Conservation (phyloP, 2,113 vertebrate species). For the Trematocara variabile region DNA sequence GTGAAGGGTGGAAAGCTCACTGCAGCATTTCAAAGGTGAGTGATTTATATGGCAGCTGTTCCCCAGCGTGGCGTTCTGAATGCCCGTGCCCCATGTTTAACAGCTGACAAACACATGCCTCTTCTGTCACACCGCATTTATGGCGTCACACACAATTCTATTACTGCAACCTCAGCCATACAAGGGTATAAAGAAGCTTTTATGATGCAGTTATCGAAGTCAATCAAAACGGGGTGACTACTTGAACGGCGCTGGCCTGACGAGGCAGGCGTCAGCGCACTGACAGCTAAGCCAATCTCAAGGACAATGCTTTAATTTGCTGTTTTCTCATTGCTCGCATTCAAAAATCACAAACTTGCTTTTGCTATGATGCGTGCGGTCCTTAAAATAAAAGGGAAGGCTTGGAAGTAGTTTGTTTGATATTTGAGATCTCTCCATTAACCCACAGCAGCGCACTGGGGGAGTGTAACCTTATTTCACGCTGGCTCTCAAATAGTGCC, state of each 20-base stretch:
- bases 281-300: neutral
- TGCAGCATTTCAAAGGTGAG: slow-evolving; percentile 60
- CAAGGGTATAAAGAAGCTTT: slow-evolving; percentile 50
- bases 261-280: neutral
- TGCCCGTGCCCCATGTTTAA: slow-evolving; percentile 45
- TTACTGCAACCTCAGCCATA: slow-evolving; percentile 54
- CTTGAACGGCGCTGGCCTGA: neutral
- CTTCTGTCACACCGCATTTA: slow-evolving; percentile 64
- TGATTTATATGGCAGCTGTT: slow-evolving; percentile 74
- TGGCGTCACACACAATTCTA: slow-evolving; percentile 61
- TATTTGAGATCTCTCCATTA: slow-evolving; percentile 66
- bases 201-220: slow-evolving; percentile 51
- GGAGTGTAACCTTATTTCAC: slow-evolving; percentile 69
- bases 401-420: slow-evolving; percentile 48
- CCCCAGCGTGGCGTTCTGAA: slow-evolving; percentile 40
- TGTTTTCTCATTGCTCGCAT: neutral
- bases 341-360: neutral
- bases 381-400: neutral
- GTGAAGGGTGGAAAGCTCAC: slow-evolving; percentile 23
- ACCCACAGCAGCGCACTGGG: slow-evolving; percentile 52
- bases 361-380: neutral
- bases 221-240: slow-evolving; percentile 28
- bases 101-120: slow-evolving; percentile 70
- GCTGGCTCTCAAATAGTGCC: slow-evolving; percentile 68
- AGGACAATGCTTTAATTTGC: slow-evolving; percentile 15